Percentiles rank a stretch among this genome's conserved stretches.
phyloP scores from a whole-genome alignment of 2,888 invertebrate species.

The Eubasilissa splendida region DNA sequence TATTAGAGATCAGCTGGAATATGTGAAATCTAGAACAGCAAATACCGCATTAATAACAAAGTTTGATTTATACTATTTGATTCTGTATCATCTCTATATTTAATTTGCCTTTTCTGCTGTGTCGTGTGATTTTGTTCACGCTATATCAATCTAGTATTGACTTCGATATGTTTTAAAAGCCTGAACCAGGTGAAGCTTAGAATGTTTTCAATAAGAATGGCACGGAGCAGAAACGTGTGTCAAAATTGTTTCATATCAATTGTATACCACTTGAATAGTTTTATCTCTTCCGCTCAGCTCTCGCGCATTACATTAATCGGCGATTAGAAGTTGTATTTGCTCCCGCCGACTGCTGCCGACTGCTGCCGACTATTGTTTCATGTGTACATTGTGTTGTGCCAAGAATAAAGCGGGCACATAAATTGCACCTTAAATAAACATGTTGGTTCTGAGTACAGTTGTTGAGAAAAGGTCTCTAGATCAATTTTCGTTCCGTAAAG shows the following conservation, averaged over 20 bases:
- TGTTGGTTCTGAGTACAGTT: background rate
- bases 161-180: conserved; percentile 11
- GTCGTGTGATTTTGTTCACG: background rate
- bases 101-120: background rate
- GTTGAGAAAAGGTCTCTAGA: conserved; percentile 16
- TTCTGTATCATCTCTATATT: background rate
- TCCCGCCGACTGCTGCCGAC: background rate
- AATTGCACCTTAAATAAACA: conserved; percentile 28
- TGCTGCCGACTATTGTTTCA: background rate
- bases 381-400: conserved; percentile 31
- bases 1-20: background rate
- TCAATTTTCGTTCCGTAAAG: conserved; percentile 1
- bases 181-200: background rate
- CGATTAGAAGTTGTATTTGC: background rate
- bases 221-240: background rate
- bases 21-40: background rate
- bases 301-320: too few species aligned
- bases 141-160: background rate
- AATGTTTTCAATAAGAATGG: background rate
- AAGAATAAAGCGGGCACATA: conserved; percentile 32
- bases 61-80: background rate
- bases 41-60: background rate
- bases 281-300: too few species aligned
- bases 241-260: too few species aligned
- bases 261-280: too few species aligned